Evolutionary conservation across 2,113 vertebrate genomes (phyloP), one percentile per base, ranked within the genome.

Genomic region (Hyperoodon ampullatus): DNA sequence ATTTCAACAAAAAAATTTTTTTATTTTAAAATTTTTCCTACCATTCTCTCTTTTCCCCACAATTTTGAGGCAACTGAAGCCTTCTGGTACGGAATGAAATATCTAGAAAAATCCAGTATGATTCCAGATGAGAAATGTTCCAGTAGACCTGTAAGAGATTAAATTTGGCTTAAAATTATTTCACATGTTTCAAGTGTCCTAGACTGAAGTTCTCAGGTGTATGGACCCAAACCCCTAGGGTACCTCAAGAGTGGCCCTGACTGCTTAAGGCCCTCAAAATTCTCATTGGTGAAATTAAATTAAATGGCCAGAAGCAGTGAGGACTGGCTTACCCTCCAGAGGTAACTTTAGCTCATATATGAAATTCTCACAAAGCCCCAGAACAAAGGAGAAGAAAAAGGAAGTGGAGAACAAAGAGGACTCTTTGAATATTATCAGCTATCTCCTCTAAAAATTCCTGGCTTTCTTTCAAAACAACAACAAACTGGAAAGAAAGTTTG

Each of bases 91-190:
- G 60, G 39, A 72, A 84, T 68, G 39, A 90, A 88, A 44, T 15
- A 53, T 28, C 23, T 68, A 33, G 90, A 93, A 93, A 95, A 93
- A 68, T 55, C 24, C 19, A 61, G 5, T 35, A 33, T 61, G 74
- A 88, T 63, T 47, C 30, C 33, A 58, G 23, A 85, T 95, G 28
- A 80, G 58, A 81, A 92, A 30, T 35, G 16, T 92, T 50, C 33
- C 26, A 42, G 47, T 13, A 81, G 50, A 61, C 82, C n/a, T 74
- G 12, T 33, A 50, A 35, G 8, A 87, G 28, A 81, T 63, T 24
- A 89, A 35, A 72, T 86, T 80, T 39, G 44, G 60, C 68, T 95
- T 91, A 71, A 92, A 96, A 94, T 66, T 77, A 85, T 88, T 93
- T 90, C 47, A 93, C 28, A 9, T 55, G 63, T 88, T 94, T 86